phyloP scores from a whole-genome alignment of 2,797 vertebrate genomes.

The Heterohyrax brucei region DNA sequence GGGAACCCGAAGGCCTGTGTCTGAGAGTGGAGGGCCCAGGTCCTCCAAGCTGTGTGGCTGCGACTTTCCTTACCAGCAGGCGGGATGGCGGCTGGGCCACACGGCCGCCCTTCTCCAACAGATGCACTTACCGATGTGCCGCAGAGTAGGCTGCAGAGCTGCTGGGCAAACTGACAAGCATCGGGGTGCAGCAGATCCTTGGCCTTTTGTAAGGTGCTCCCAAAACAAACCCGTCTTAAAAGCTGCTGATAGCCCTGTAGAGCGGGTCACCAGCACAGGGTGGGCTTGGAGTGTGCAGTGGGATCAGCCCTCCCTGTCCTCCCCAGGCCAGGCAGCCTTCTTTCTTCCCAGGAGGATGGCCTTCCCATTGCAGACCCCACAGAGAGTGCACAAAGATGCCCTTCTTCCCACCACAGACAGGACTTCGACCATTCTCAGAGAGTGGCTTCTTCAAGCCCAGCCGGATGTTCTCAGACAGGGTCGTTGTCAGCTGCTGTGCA shows the following conservation, averaged over 20 bases:
- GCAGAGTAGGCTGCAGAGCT: not conserved
- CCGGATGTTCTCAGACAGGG: too few species aligned
- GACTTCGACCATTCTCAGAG: too few species aligned
- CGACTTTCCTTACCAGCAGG: not conserved
- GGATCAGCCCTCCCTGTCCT: not conserved
- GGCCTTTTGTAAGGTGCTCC: not conserved
- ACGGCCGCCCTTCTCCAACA: too few species aligned
- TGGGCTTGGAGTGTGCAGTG: not conserved
- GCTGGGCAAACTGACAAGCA: not conserved
- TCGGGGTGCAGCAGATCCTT: not conserved
- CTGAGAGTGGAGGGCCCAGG: too few species aligned
- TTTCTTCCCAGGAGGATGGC: too few species aligned
- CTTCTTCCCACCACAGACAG: not conserved
- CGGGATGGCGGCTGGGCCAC: too few species aligned
- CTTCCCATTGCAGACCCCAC: not conserved
- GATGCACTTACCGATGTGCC: too few species aligned
- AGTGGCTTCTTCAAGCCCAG: not conserved
- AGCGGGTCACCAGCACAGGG: not conserved
- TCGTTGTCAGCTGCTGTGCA: too few species aligned
- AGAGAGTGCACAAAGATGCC: not conserved
- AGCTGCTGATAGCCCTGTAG: not conserved
- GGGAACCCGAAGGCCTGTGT: too few species aligned
- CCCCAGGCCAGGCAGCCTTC: not conserved
- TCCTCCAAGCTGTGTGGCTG: too few species aligned
- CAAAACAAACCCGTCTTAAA: not conserved